A percentile compares a stretch with the other conserved stretches of the same genome.
These are phyloP conservation scores for Centropyge bicolor DNA, from an alignment of 2,797 vertebrate species.

Conservation along the genomic window DNA sequence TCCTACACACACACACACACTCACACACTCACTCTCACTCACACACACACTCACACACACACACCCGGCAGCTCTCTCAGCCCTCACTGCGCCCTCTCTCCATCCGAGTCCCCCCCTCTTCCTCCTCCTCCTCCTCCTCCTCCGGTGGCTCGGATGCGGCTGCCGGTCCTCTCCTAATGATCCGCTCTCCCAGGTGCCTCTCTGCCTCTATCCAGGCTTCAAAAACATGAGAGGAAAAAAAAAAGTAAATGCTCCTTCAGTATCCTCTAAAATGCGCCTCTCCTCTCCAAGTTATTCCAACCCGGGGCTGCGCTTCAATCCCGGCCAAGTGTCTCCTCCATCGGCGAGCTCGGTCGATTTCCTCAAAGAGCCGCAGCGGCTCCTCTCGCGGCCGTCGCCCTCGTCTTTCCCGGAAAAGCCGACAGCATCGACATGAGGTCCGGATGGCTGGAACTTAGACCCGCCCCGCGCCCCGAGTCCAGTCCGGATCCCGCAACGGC, in stretches of 20 bases:
- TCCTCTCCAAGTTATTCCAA: constrained; percentile 65
- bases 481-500: constrained; percentile 76
- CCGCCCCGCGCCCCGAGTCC: constrained; percentile 77
- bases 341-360: constrained; percentile 62
- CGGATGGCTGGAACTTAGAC: constrained; percentile 72
- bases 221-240: constrained; percentile 54
- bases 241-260: constrained; percentile 33
- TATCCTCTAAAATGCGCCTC: constrained; percentile 44
- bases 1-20: constrained; percentile 62
- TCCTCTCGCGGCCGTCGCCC: constrained; percentile 70
- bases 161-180: constrained; percentile 75
- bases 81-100: constrained; percentile 82
- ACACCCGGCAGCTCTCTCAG: constrained; percentile 67
- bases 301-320: constrained; percentile 59
- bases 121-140: constrained; percentile 15
- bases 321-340: constrained; percentile 69
- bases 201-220: constrained; percentile 65
- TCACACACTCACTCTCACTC: background rate
- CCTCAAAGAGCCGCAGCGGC: constrained; percentile 70
- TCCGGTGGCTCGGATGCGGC: constrained; percentile 64
- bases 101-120: constrained; percentile 71
- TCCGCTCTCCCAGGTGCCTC: constrained; percentile 58
- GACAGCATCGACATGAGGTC: constrained; percentile 70
- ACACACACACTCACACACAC: constrained; percentile 13
- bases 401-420: constrained; percentile 63